These are phyloP conservation scores for Hydrozoanthus gracilis DNA, from an alignment of 92 coral and sea anemone species.

Conservation along the genomic window DNA sequence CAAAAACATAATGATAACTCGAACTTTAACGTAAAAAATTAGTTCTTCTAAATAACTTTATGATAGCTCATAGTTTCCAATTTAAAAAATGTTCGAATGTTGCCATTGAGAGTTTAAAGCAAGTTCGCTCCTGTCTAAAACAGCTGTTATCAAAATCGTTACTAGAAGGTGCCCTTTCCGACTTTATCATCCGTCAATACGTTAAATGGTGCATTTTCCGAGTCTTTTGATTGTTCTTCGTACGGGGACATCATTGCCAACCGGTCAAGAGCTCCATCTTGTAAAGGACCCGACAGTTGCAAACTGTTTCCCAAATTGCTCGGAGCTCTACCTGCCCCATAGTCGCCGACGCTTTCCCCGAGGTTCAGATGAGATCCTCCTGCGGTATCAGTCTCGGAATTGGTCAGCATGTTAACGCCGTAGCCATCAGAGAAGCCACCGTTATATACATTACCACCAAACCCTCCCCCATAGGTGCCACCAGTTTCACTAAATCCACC, in stretches of 20 bases:
- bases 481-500: conserved; percentile 33
- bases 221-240: conserved; percentile 85
- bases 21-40: too few relatives aligned
- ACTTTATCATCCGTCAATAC: conserved; percentile 69
- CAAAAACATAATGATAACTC: too few relatives aligned
- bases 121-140: neutral
- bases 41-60: too few relatives aligned
- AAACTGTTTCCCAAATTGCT: conserved; percentile 44
- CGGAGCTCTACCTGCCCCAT: conserved; percentile 30
- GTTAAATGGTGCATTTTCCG: conserved; percentile 61
- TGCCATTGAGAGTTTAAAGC: neutral
- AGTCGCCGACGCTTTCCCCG: neutral
- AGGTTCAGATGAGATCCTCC: conserved; percentile 9
- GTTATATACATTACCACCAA: conserved; percentile 13
- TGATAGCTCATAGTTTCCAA: too few relatives aligned
- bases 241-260: conserved; percentile 97
- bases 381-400: neutral
- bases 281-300: conserved; percentile 70
- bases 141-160: neutral
- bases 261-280: conserved; percentile 87
- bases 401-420: conserved; percentile 32
- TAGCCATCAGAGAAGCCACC: conserved; percentile 36
- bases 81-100: neutral
- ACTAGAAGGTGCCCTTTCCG: neutral
- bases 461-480: conserved; percentile 26